These are phyloP conservation scores for Pseudomyrmex gracilis DNA, from an alignment of 1,140 invertebrate species.

Conservation along the genomic window DNA sequence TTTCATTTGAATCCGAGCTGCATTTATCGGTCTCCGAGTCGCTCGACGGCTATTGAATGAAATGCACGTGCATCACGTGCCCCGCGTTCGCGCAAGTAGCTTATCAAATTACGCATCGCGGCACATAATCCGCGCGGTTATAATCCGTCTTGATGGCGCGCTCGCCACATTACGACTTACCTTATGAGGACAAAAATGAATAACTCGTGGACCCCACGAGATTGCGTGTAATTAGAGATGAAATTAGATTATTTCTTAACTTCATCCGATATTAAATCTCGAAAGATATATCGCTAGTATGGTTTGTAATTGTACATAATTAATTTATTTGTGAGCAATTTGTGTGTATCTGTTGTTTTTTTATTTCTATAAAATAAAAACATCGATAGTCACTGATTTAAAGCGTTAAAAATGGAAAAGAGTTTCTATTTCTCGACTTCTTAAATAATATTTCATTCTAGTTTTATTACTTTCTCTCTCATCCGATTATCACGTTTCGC, in stretches of 20 bases:
- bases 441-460: slow-evolving; percentile 20
- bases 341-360: too few species aligned
- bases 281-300: neutral
- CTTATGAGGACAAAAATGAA: neutral
- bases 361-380: too few species aligned
- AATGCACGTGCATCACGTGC: slow-evolving; percentile 44
- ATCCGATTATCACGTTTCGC: neutral
- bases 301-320: neutral
- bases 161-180: neutral
- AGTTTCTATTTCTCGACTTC: neutral
- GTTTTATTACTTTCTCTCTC: neutral
- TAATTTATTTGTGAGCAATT: neutral
- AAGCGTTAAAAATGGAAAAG: too few species aligned
- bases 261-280: neutral
- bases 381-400: too few species aligned
- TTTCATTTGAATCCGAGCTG: slow-evolving; percentile 67
- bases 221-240: neutral
- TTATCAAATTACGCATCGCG: slow-evolving; percentile 53
- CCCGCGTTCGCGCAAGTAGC: slow-evolving; percentile 35
- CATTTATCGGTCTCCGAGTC: slow-evolving; percentile 55
- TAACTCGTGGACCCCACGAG: neutral
- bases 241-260: neutral
- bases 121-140: slow-evolving; percentile 15
- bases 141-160: neutral
- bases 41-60: slow-evolving; percentile 55